Evolutionary conservation across 1,140 invertebrate species (phyloP).

Genomic region (Platyscapa corneri): DNA sequence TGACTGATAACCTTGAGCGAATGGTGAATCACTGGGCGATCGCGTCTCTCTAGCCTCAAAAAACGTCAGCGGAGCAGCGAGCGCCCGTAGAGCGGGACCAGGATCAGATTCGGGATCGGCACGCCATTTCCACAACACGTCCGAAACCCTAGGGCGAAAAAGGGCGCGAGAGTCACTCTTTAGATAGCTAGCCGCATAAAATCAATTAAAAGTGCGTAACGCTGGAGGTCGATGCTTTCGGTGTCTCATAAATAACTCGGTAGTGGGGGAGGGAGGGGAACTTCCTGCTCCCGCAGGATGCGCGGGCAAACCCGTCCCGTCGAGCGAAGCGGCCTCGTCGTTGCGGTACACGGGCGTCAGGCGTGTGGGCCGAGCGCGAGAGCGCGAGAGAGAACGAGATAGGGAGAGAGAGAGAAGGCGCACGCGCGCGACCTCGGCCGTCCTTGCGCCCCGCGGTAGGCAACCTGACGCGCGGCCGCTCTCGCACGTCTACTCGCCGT

Average conservation of each 20-base stretch:
- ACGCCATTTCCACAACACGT: background rate
- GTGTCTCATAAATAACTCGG: constrained; percentile 43
- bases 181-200: constrained; percentile 21
- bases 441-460: constrained; percentile 72
- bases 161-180: background rate
- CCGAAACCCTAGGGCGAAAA: background rate
- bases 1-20: background rate
- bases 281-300: constrained; percentile 49
- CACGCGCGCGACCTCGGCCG: constrained; percentile 68
- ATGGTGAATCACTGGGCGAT: background rate
- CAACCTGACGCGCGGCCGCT: constrained; percentile 57
- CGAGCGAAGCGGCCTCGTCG: background rate
- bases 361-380: background rate
- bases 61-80: no score
- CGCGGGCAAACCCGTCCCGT: constrained; percentile 18
- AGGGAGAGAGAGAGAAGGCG: constrained; percentile 1
- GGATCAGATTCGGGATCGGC: no score
- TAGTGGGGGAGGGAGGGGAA: background rate
- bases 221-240: constrained; percentile 45
- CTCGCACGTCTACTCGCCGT: constrained; percentile 7
- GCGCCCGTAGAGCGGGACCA: no score
- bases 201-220: constrained; percentile 41
- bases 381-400: background rate
- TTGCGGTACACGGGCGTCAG: background rate
- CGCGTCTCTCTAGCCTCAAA: background rate